A percentile compares a stretch with the other conserved stretches of the same genome.
Conservation (phyloP, 1,140 invertebrate genomes). For the Acromyrmex echinatior region DNA sequence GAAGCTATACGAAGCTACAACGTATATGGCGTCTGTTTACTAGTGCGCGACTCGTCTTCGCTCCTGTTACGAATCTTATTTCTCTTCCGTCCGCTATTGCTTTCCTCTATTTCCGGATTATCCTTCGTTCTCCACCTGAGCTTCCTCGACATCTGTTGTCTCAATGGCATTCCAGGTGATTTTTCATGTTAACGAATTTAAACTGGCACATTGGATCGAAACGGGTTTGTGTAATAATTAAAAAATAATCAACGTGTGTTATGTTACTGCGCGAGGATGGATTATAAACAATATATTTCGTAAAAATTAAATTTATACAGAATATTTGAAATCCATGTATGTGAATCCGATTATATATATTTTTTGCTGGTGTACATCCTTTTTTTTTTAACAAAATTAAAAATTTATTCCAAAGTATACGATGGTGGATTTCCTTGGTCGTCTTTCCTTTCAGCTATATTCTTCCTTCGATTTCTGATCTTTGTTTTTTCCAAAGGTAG, state of each 20-base stretch:
- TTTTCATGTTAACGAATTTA: slow-evolving; percentile 38
- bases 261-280: not conserved
- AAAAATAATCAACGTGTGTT: not conserved
- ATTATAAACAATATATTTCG: not conserved
- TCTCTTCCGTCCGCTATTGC: slow-evolving; percentile 19
- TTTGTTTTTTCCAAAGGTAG: slow-evolving; percentile 42
- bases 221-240: not conserved
- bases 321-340: not conserved
- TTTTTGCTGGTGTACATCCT: not conserved
- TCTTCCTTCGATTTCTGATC: slow-evolving; percentile 12
- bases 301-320: not conserved
- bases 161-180: slow-evolving; percentile 24
- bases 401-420: not conserved
- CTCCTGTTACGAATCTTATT: slow-evolving; percentile 63
- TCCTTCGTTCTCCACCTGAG: slow-evolving; percentile 21
- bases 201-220: not conserved
- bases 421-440: too few species aligned
- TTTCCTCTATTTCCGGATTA: slow-evolving; percentile 57
- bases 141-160: slow-evolving; percentile 20
- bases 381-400: not conserved
- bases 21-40: slow-evolving; percentile 62
- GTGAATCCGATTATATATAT: not conserved
- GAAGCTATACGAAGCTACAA: slow-evolving; percentile 1
- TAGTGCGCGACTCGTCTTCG: slow-evolving; percentile 39
- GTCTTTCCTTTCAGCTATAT: not conserved